Evolutionary conservation across 2,888 invertebrate species (phyloP), one percentile per base, ranked within the genome.

Genomic region (Eurytoma californica): DNA sequence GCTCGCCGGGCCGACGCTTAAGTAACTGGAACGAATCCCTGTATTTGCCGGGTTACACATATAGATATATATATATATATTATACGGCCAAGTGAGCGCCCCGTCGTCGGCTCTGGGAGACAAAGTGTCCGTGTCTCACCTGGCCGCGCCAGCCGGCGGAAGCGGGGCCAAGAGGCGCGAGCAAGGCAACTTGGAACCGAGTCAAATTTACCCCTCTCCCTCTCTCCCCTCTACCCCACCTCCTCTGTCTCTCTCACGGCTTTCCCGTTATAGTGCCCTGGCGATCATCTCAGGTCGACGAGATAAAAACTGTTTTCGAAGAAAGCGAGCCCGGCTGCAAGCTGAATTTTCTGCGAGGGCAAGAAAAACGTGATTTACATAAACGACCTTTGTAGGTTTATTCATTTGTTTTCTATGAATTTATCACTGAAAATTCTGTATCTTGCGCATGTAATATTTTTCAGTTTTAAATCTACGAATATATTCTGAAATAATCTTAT

Each of bases 141-240:
- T 55, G 58, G 18, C 53, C 58, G 63, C 39, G 39, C 18, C 53
- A 39, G 39, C 58, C 58, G 20, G 58, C 58, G 18, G 58, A 12
- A 18, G 58, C 58, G 20, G 53, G 53, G 58, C 39, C 65, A 55
- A 18, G 58, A 47, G 53, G 16, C 18, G 30, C n/a, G 65, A 47
- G 53, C 51, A 53, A 70, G 60, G 60, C 70, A 67, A 79, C 65
- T 79, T 72, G 79, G 74, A 79, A 75, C 58, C 24, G 60, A 75
- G 70, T 79, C 70, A 75, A 79, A 75, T 79, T 60, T n/a, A 55
- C 30, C 68, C 53, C 24, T 16, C 30, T 39, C 47, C 28, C 58
- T 28, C 53, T 14, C 5, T 60, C 20, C 53, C 20, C 5, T 51
- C 20, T 9, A 20, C 39, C 49, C 3, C 4, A 2, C 28, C 49